A percentile compares a stretch with the other conserved stretches of the same genome.
Evolutionary conservation across 2,113 vertebrate genomes (phyloP).

Genomic region (Chaetodon auriga): DNA sequence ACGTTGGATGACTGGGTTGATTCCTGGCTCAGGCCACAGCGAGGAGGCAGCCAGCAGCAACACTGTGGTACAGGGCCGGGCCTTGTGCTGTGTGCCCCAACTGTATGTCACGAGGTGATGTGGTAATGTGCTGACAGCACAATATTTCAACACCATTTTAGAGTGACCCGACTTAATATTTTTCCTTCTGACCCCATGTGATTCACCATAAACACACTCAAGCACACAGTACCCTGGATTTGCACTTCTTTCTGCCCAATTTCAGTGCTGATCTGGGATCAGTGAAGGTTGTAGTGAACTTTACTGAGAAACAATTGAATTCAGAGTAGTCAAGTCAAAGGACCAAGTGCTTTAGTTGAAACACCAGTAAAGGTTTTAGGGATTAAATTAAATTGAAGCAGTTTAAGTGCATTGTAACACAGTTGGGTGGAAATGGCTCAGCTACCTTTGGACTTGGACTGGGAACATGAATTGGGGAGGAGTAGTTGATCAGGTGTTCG

Average conservation of each 20-base stretch:
- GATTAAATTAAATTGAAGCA: too few species aligned
- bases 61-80: constrained; percentile 51
- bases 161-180: constrained; percentile 45
- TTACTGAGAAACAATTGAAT: not conserved
- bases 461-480: not conserved
- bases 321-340: constrained; percentile 16
- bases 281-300: not conserved
- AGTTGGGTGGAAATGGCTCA: too few species aligned
- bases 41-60: constrained; percentile 55
- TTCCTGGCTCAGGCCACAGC: constrained; percentile 31
- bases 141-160: constrained; percentile 66
- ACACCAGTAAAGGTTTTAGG: not conserved
- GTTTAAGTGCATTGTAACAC: too few species aligned
- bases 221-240: constrained; percentile 21
- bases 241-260: constrained; percentile 2
- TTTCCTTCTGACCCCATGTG: constrained; percentile 31
- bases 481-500: not conserved
- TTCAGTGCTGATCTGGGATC: constrained; percentile 17
- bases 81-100: constrained; percentile 31
- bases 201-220: constrained; percentile 56
- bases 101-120: constrained; percentile 66
- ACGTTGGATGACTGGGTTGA: constrained; percentile 47
- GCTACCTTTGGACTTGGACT: not conserved
- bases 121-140: constrained; percentile 66
- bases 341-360: not conserved